phyloP scores from a whole-genome alignment of 2,113 vertebrate species.

The Festucalex cinctus region DNA sequence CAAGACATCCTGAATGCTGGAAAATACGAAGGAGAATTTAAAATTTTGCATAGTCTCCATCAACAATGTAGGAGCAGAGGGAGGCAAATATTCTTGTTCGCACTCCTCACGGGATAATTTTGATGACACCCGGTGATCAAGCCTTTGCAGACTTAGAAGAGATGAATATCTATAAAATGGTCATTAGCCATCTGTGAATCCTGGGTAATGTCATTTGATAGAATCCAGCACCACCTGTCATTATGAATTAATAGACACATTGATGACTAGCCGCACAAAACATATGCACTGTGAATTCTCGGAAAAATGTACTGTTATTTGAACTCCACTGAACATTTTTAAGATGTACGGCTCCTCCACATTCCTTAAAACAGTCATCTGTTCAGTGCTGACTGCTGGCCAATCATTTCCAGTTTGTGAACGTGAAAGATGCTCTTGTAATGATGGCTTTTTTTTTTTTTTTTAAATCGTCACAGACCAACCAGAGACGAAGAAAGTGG shows the following conservation, averaged over 20 bases:
- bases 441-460: constrained; percentile 18
- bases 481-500: constrained; percentile 98
- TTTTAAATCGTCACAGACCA: constrained; percentile 80
- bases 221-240: too few relatives aligned
- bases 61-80: too few relatives aligned
- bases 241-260: too few relatives aligned
- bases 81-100: too few relatives aligned
- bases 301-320: background rate
- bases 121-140: too few relatives aligned
- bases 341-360: background rate
- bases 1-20: too few relatives aligned
- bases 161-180: too few relatives aligned
- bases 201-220: background rate
- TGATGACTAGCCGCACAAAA: background rate
- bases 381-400: background rate
- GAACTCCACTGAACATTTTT: background rate
- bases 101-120: too few relatives aligned
- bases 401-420: background rate
- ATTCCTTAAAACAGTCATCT: background rate
- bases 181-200: background rate
- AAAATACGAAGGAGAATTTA: too few relatives aligned
- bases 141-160: background rate
- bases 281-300: background rate
- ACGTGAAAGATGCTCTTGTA: background rate
- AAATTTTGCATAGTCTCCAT: too few relatives aligned